Evolutionary conservation across 2,888 invertebrate genomes (phyloP), one percentile per base, ranked within the genome.

Genomic region (Chaetoderma sp.): DNA sequence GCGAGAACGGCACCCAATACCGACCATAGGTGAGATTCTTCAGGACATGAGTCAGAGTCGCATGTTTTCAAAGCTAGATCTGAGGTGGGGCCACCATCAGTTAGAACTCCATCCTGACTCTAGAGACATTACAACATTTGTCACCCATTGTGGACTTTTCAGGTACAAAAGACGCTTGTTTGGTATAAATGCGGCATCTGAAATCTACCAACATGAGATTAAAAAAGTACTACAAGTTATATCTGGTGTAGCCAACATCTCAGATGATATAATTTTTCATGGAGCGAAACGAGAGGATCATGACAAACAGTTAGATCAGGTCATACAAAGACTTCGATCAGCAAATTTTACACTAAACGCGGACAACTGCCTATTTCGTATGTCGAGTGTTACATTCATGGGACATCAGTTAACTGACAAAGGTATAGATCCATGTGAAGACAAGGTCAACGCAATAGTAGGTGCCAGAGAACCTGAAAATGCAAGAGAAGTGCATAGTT

Each of bases 181-280:
- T 63, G 76, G 76, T 6, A 65, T 72, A 10, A 69, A 60, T 2
- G 84, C 84, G 55, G 88, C 88, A 5, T 83, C 86, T 0, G 88
- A 87, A 74, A 73, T 85, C 1, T 87, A 86, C 65, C 85, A 87
- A 73, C 84, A 87, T 73, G 78, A 77, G 1, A 61, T 88, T 32
- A 81, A 83, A 64, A 68, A 71, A 67, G 76, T 86, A 6, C 56
- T 87, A 2, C 33, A 65, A 45, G 74, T 71, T 8, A 83, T 83
- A 21, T 73, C 82, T 42, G 84, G 84, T 0, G 77, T 74, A 4
- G 66, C 83, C 28, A 85, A 82, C 60, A 80, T 80, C 52, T 81
- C 81, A 28, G 86, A 86, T 72, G 85, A 86, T 71, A 84, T 87
- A 50, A 59, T 85, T 3, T 67, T 87, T 13, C 79, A 65, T 76